Conservation (phyloP, 2,113 vertebrate species). For the Lepus timidus region DNA sequence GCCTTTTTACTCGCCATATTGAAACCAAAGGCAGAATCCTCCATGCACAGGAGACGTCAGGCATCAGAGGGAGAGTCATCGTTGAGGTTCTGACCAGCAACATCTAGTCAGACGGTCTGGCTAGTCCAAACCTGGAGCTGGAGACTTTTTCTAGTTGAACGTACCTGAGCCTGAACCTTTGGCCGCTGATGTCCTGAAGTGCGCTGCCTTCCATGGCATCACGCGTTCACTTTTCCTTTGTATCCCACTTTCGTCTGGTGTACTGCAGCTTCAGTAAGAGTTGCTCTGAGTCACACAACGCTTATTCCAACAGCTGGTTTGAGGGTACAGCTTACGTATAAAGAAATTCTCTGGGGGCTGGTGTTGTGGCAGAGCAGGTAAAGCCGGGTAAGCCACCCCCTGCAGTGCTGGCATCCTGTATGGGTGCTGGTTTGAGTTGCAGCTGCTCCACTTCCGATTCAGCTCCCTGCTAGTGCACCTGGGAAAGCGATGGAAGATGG, state of each 20-base stretch:
- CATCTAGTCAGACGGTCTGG: background rate
- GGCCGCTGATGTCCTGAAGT: background rate
- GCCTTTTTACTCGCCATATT: background rate
- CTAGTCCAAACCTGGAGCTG: background rate
- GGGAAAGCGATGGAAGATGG: too few relatives aligned
- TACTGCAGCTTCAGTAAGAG: background rate
- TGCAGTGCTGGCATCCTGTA: too few relatives aligned
- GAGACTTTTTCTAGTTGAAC: background rate
- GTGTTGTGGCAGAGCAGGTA: too few relatives aligned
- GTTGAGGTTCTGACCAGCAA: conserved; percentile 31
- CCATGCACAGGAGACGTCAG: background rate
- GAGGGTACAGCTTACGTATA: background rate
- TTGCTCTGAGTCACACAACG: background rate
- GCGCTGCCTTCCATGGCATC: background rate
- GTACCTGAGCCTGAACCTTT: background rate
- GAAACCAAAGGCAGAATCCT: conserved; percentile 8
- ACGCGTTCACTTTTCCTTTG: background rate
- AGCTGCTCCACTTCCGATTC: too few relatives aligned
- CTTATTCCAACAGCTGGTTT: background rate
- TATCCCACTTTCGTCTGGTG: background rate
- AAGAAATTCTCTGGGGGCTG: too few relatives aligned
- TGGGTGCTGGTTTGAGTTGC: too few relatives aligned
- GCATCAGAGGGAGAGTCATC: background rate
- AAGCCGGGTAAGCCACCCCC: too few relatives aligned
- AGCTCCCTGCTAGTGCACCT: too few relatives aligned